phyloP scores from a whole-genome alignment of 2,113 vertebrate genomes.

The Hystrix brachyura region DNA sequence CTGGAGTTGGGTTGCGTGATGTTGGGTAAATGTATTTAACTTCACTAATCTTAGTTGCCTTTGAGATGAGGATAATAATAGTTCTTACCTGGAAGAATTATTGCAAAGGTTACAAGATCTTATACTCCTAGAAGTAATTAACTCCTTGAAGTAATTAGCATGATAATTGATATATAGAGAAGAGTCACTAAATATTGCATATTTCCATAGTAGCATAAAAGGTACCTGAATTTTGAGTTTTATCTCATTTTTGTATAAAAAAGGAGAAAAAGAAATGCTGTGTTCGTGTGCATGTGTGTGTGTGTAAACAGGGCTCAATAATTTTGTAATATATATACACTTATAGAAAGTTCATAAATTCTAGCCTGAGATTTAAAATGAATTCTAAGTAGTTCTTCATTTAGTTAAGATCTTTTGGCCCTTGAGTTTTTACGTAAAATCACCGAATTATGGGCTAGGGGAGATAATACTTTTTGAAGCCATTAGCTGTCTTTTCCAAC shows the following conservation, averaged over 20 bases:
- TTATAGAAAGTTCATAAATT: conserved; percentile 8
- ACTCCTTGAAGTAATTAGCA: neutral
- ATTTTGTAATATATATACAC: neutral
- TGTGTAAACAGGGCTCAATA: neutral
- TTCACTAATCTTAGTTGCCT: neutral
- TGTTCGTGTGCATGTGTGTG: neutral
- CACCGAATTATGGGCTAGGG: neutral
- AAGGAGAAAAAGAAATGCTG: neutral
- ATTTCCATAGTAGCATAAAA: neutral
- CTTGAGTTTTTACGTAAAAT: neutral
- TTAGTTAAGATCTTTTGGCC: neutral
- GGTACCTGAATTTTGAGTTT: conserved; percentile 24
- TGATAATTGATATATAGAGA: neutral
- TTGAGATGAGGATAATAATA: conserved; percentile 14
- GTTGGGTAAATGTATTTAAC: neutral
- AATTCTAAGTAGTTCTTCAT: conserved; percentile 46
- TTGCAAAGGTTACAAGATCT: neutral
- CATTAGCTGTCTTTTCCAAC: conserved; percentile 29
- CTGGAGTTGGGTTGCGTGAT: neutral
- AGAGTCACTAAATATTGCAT: neutral
- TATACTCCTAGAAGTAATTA: neutral
- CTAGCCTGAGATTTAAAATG: conserved; percentile 24
- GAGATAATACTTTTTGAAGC: conserved; percentile 43
- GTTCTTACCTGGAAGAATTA: neutral
- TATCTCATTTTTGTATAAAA: conserved; percentile 3